Base-by-base conservation (phyloP, 2,888 invertebrate species). In the Aelia acuminata region DNA sequence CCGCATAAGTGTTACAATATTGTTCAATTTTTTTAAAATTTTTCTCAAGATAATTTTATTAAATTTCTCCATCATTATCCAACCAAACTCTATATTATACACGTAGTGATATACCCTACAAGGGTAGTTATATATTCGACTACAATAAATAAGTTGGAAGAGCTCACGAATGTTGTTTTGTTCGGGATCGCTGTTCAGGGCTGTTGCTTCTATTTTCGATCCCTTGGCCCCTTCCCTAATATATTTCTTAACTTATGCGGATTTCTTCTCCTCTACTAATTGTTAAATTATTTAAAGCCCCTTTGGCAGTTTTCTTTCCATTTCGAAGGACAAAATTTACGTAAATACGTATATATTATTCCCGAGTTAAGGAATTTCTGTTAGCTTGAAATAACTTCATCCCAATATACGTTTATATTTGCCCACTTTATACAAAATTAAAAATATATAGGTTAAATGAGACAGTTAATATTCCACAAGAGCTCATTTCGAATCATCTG, bases 211-310 rank as follows among this genome's bases (percentile, higher is more conserved):
- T 80, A 80, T 80, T 80, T 80, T 11, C n/a, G 43, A 3, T 13
- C 8, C 22, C 75, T 80, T 39, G 39, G 80, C 80, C 22, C 43
- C 75, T 43, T 43, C 22, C 15, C 43, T 47, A n/a, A 80, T 39
- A n/a, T 43, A 80, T 80, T 80, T 80, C 43, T 80, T 47, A 80
- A 80, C 80, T 43, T 80, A 11, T 80, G 43, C 31, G 63, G 63
- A 70, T 70, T 70, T 70, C 63, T 70, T 35, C 35, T 35, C 63
- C 35, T 63, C 31, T 18, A 5, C 63, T 70, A 70, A 70, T 70
- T 70, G 63, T 70, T 35, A 70, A 57, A 57, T 70, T 70, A 70
- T 70, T 70, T 18, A 70, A 15, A 20, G 63, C 35, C 35, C 18
- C 18, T 35, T 20, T 70, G 63, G 18, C 63, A 70, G 63, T 70